These are phyloP conservation scores for Ormyrus thymus DNA, from an alignment of 2,888 invertebrate species.

Conservation along the genomic window DNA sequence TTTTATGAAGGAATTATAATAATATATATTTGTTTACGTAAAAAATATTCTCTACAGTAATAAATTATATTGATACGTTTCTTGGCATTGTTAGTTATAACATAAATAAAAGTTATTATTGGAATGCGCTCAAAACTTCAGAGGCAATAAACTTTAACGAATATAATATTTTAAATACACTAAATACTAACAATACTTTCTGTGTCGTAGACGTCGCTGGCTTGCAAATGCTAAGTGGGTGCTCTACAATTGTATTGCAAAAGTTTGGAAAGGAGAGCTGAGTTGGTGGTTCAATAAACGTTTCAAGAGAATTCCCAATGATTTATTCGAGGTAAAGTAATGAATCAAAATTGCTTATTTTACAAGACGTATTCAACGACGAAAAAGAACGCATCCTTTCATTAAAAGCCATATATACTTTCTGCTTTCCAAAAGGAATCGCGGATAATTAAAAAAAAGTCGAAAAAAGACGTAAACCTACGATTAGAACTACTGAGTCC, in stretches of 20 bases:
- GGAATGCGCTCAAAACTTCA: background rate
- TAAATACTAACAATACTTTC: too few species aligned
- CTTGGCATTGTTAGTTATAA: too few species aligned
- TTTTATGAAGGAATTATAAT: background rate
- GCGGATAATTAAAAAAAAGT: slow-evolving; percentile 13
- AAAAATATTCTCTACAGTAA: background rate
- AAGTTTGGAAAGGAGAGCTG: slow-evolving; percentile 2
- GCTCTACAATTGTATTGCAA: slow-evolving; percentile 11
- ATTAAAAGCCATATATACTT: too few species aligned
- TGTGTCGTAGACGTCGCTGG: background rate
- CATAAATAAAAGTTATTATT: background rate
- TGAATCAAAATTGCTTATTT: background rate
- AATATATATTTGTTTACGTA: background rate
- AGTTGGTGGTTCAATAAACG: background rate
- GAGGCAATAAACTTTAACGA: background rate
- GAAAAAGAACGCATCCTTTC: too few species aligned
- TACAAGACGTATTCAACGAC: background rate
- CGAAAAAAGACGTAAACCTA: slow-evolving; percentile 2
- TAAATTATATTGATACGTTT: too few species aligned
- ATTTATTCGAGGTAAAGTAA: background rate
- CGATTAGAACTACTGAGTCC: slow-evolving; percentile 2
- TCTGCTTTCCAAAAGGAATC: too few species aligned
- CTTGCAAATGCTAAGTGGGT: background rate
- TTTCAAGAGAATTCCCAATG: slow-evolving; percentile 10
- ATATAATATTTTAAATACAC: too few species aligned